Conservation (phyloP, 2,888 invertebrate genomes). For the Lypha dubia region DNA sequence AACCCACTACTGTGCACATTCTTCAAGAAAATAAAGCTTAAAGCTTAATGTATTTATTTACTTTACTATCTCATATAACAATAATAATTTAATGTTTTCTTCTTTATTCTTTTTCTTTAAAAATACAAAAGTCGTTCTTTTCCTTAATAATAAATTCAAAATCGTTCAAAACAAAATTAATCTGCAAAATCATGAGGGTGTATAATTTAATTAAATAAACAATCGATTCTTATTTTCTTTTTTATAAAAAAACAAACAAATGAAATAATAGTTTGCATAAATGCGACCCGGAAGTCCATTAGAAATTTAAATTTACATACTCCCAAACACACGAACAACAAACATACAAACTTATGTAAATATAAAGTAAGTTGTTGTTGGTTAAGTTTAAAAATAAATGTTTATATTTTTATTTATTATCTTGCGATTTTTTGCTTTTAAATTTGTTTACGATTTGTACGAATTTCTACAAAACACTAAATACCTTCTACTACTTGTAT, state of each 20-base stretch:
- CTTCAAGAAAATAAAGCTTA: neutral
- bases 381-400: neutral
- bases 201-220: conserved; percentile 51
- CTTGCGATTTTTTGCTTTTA: conserved; percentile 4
- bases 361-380: neutral
- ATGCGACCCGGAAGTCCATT: conserved; percentile 64
- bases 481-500: conserved; percentile 48
- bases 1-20: neutral
- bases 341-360: neutral
- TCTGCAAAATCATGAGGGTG: conserved; percentile 57
- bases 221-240: conserved; percentile 29
- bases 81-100: neutral
- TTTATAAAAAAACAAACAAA: neutral
- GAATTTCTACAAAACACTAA: neutral
- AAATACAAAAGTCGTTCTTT: neutral
- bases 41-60: neutral
- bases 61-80: conserved; percentile 1
- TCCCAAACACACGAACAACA: neutral
- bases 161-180: conserved; percentile 8
- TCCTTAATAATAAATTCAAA: conserved; percentile 35
- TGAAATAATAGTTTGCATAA: conserved; percentile 45
- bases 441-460: conserved; percentile 14
- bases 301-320: conserved; percentile 52
- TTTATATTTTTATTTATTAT: conserved; percentile 2
- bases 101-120: neutral